Conservation (phyloP, 2,888 invertebrate genomes). For the Artemia sinica region DNA sequence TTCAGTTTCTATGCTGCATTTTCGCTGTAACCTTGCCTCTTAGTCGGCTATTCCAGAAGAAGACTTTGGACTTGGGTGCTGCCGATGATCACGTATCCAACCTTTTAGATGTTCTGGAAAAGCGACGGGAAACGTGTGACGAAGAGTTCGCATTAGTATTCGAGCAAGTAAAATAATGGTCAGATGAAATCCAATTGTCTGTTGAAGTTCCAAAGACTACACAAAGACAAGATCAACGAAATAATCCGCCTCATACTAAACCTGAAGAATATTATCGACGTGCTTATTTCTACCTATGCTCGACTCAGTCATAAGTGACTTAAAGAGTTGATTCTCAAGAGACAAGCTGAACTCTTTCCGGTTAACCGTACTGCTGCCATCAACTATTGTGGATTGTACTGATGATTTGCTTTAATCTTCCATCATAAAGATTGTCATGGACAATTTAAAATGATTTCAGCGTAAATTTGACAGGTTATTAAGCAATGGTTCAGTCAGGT, state of each 20-base stretch:
- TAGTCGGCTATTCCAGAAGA: constrained; percentile 13
- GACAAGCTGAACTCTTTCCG: too few species aligned
- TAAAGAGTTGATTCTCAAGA: too few species aligned
- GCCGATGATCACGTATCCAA: neutral
- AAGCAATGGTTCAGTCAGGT: too few species aligned
- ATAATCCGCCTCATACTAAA: neutral
- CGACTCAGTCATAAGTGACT: too few species aligned
- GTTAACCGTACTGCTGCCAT: too few species aligned
- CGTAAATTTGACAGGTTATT: too few species aligned
- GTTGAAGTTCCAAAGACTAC: constrained; percentile 7
- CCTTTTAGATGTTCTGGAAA: neutral
- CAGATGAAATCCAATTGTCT: neutral
- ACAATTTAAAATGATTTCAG: too few species aligned
- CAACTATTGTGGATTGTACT: too few species aligned
- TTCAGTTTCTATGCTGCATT: neutral
- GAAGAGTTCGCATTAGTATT: constrained; percentile 14
- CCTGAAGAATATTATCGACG: neutral
- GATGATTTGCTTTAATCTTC: too few species aligned
- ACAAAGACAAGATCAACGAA: constrained; percentile 2
- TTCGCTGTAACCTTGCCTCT: constrained; percentile 2
- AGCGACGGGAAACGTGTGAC: constrained; percentile 11
- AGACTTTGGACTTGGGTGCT: constrained; percentile 13
- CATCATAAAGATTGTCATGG: too few species aligned
- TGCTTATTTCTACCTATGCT: neutral
- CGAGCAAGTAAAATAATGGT: neutral